These are phyloP conservation scores for Tokudaia tokunoshimensis DNA, from an alignment of 2,797 vertebrate genomes.

Conservation along the genomic window DNA sequence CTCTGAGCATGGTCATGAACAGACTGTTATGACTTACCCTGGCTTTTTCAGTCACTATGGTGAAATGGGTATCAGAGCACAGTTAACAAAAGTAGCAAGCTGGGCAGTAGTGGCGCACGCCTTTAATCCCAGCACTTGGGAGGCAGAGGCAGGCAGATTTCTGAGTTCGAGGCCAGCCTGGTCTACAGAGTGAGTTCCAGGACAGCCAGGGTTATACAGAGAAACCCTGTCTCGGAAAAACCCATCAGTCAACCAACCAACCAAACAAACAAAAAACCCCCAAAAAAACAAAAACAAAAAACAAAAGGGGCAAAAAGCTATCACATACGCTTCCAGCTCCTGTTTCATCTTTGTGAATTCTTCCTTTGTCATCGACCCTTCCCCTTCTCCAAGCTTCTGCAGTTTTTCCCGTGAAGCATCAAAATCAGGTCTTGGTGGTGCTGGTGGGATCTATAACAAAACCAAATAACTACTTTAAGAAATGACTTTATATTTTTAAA, in stretches of 20 bases:
- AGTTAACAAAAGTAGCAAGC: conserved; percentile 56
- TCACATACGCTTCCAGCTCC: conserved; percentile 98
- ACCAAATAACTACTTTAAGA: conserved; percentile 61
- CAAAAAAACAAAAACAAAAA: too few relatives aligned
- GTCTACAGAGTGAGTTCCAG: too few relatives aligned
- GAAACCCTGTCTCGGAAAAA: too few relatives aligned
- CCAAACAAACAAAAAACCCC: too few relatives aligned
- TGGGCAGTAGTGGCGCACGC: too few relatives aligned
- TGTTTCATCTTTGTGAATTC: conserved; percentile 99
- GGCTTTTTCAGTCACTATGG: conserved; percentile 59
- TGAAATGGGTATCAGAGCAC: conserved; percentile 78
- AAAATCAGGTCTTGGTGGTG: conserved; percentile 97
- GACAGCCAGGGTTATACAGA: too few relatives aligned
- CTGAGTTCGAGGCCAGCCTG: too few relatives aligned
- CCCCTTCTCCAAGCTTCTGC: conserved; percentile 98
- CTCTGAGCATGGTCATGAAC: conserved; percentile 86
- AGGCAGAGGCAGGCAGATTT: too few relatives aligned
- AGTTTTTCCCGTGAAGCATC: conserved; percentile 99
- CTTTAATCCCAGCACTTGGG: too few relatives aligned
- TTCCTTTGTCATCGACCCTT: conserved; percentile 99
- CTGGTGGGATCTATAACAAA: conserved; percentile 95
- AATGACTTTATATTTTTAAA: not conserved
- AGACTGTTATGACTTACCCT: conserved; percentile 76
- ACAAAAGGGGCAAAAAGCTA: not conserved
- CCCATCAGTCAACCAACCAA: too few relatives aligned